A percentile compares a stretch with the other conserved stretches of the same genome.
These are phyloP conservation scores for Bergia sp. DNA, from an alignment of 92 coral and sea anemone genomes.

Conservation along the genomic window DNA sequence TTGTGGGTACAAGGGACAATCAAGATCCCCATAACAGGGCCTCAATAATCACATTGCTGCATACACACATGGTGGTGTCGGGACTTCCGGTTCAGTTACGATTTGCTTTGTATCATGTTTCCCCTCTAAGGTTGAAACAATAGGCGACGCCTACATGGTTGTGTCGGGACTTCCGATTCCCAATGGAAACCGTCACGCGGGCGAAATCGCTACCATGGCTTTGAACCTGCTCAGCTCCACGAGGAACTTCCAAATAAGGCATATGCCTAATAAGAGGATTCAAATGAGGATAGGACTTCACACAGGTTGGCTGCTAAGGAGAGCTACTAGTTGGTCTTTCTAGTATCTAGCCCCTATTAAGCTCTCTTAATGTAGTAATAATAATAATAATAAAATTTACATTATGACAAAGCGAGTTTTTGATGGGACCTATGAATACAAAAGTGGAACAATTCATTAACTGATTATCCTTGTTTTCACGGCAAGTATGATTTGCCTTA, in stretches of 20 bases:
- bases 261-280: slow-evolving; percentile 63
- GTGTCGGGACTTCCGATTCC: slow-evolving; percentile 90
- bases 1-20: too few species aligned
- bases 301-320: slow-evolving; percentile 56
- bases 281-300: slow-evolving; percentile 81
- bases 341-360: too few species aligned
- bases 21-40: too few species aligned
- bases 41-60: too few species aligned
- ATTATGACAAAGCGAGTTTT: too few species aligned
- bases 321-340: neutral
- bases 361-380: too few species aligned
- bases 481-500: too few species aligned
- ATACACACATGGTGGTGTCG: too few species aligned
- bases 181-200: slow-evolving; percentile 81
- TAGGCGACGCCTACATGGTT: slow-evolving; percentile 91
- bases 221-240: slow-evolving; percentile 73
- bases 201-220: slow-evolving; percentile 82
- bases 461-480: too few species aligned
- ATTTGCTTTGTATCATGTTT: neutral
- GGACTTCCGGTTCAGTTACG: neutral
- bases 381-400: too few species aligned
- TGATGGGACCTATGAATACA: too few species aligned
- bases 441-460: too few species aligned
- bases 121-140: slow-evolving; percentile 72
- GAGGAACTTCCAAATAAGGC: slow-evolving; percentile 71